phyloP scores from a whole-genome alignment of 2,888 invertebrate species.

The Ophraella communa region DNA sequence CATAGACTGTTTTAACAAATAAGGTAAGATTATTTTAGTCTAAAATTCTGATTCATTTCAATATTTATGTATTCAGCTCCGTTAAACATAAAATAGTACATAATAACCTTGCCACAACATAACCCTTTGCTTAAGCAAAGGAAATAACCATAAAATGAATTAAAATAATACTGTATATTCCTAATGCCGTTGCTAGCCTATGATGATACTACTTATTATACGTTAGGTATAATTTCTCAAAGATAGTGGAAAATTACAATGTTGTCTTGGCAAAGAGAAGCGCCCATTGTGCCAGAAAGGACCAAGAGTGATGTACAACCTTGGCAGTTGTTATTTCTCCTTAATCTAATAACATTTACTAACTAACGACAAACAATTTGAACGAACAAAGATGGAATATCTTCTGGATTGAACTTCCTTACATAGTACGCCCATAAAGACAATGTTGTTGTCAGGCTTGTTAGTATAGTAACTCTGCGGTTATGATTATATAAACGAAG shows the following conservation, averaged over 20 bases:
- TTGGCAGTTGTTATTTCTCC: constrained; percentile 29
- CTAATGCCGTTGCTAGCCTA: too few relatives aligned
- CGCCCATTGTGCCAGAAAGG: constrained; percentile 37
- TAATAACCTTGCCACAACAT: too few relatives aligned
- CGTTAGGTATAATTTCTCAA: background rate
- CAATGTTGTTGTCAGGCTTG: background rate
- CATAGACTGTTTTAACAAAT: too few relatives aligned
- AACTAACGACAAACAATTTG: constrained; percentile 23
- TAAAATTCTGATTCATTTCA: too few relatives aligned
- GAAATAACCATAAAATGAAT: too few relatives aligned
- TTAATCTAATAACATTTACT: constrained; percentile 24
- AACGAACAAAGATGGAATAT: constrained; percentile 11
- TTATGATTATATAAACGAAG: background rate
- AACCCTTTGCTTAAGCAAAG: too few relatives aligned
- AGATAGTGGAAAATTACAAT: constrained; percentile 40
- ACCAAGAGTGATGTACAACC: constrained; percentile 33
- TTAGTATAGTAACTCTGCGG: background rate
- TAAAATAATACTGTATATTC: too few relatives aligned
- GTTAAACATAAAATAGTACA: too few relatives aligned
- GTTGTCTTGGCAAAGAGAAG: constrained; percentile 37
- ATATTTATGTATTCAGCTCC: too few relatives aligned
- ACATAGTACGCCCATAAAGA: background rate
- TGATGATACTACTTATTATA: too few relatives aligned
- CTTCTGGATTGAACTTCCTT: constrained; percentile 6
- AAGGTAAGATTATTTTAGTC: too few relatives aligned